Base-by-base conservation (phyloP, 2,113 vertebrate species). In the Corapipo altera region DNA sequence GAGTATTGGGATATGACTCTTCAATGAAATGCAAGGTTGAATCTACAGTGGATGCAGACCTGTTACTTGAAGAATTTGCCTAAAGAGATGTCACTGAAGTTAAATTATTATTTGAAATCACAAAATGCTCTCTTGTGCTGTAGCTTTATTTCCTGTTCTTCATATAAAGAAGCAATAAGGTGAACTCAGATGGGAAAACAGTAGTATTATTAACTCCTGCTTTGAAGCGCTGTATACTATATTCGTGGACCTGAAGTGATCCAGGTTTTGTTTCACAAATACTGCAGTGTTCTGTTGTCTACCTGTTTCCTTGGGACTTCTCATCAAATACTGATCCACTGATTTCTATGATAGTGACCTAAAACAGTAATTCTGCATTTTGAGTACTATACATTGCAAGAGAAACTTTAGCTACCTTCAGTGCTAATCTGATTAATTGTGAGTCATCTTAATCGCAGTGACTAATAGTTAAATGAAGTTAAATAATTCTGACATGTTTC, bases 341-440 rank as follows among this genome's bases (percentile, higher is more conserved):
- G 54, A 24, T 88, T 85, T 69, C 23, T 83, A 22, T 70, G 64
- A 30, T 46, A 74, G 73, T 70, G 13, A n/a, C 30, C 72, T 55
- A 27, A 83, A 77, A 77, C 12, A 28, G 33, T 75, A 85, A 58
- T 19, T 12, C 44, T 83, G n/a, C 19, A 7, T 59, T 14, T 54
- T 93, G n/a, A 83, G 32, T 74, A 33, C 46, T 83, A 9, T 58
- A 66, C 58, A 55, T 73, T 80, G 41, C 43, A 67, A 67, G 27
- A 46, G 43, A 76, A 79, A 51, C 33, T 20, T 52, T 93, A 75
- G 43, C 23, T 83, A 11, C 58, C 27, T 86, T 73, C 64, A 66
- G 35, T 70, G 51, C 37, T 88, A 62, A 94, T 90, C 85, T 83
- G n/a, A 65, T 93, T 89, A 86, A 83, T 67, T 84, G 27, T 80